phyloP scores from a whole-genome alignment of 2,113 vertebrate species.

The Numenius arquata region DNA sequence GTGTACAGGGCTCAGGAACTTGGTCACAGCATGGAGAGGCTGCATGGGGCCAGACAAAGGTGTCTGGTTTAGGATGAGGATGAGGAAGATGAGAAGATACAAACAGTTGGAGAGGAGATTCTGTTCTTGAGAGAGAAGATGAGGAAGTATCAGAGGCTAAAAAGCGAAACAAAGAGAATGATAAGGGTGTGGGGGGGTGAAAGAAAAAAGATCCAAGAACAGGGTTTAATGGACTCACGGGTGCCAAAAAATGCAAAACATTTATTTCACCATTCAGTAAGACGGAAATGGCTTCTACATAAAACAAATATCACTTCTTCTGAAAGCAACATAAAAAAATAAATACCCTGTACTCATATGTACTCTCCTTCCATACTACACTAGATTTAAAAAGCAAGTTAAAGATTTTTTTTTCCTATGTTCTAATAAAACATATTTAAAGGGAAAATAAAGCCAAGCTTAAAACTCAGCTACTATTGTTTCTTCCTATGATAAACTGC shows the following conservation, averaged over 20 bases:
- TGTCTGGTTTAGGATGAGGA: constrained; percentile 79
- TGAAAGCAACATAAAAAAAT: not conserved
- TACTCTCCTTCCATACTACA: not conserved
- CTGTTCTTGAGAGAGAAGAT: constrained; percentile 87
- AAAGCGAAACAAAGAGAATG: constrained; percentile 75
- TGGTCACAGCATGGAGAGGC: constrained; percentile 83
- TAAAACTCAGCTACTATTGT: not conserved
- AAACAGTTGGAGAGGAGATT: constrained; percentile 83
- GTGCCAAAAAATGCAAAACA: constrained; percentile 45
- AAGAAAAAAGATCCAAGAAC: constrained; percentile 35
- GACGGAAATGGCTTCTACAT: not conserved
- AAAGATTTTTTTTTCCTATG: not conserved
- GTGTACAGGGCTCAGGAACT: constrained; percentile 73
- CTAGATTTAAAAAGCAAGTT: not conserved
- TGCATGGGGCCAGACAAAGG: constrained; percentile 79
- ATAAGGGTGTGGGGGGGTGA: constrained; percentile 22
- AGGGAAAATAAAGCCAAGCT: not conserved
- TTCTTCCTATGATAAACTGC: not conserved
- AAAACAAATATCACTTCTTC: constrained; percentile 9
- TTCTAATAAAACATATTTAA: not conserved
- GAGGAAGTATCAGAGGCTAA: constrained; percentile 88
- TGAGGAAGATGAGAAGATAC: constrained; percentile 81
- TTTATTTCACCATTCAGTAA: constrained; percentile 12
- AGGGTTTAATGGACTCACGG: constrained; percentile 64
- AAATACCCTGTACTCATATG: not conserved